Base-by-base conservation (phyloP, 2,888 invertebrate genomes). In the Allophyes oxyacanthae region DNA sequence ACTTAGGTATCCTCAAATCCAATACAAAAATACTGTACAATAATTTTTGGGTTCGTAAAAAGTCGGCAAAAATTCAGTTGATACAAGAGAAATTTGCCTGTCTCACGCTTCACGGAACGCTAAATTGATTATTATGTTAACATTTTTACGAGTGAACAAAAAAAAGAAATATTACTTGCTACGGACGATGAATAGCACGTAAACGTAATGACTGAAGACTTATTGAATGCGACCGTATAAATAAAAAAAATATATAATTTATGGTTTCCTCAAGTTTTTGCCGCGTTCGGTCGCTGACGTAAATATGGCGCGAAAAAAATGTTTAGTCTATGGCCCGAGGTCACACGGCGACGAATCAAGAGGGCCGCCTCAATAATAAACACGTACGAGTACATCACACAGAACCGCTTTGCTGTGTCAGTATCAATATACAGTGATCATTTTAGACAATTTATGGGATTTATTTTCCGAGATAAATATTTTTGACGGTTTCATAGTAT, bases 231-330 rank as follows among this genome's bases (percentile, higher is more conserved):
- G 42, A 37, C 59, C 34, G 32, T 45, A 54, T 41, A 42, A 60
- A 65, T 66, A 51, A 72, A 56, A 44, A 20, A 42, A 60, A 65
- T 61, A 51, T 61, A 32, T 36, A 49, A 56, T 66, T 65, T 66
- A 68, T 61, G n/a, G 56, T 61, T 66, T 72, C 72, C 67, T 53
- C 36, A 30, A 52, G 32, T 46, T 71, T n/a, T 53, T 33, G 40
- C 38, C 48, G 69, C 36, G 28, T 33, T 26, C n/a, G 10, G 36
- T 10, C 15, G 40, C 8, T 40, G 53, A 55, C 55, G 52, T 52
- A 60, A 51, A 48, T 51, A 72, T 54, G 52, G 45, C 25, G 43
- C 9, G 38, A 34, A 32, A 43, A 33, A 52, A 30, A 28, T 66
- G 50, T 66, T 66, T 55, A 46, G 61, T 65, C 25, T 55, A 9